phyloP scores from a whole-genome alignment of 2,888 invertebrate genomes.

The Clusia tigrina region DNA sequence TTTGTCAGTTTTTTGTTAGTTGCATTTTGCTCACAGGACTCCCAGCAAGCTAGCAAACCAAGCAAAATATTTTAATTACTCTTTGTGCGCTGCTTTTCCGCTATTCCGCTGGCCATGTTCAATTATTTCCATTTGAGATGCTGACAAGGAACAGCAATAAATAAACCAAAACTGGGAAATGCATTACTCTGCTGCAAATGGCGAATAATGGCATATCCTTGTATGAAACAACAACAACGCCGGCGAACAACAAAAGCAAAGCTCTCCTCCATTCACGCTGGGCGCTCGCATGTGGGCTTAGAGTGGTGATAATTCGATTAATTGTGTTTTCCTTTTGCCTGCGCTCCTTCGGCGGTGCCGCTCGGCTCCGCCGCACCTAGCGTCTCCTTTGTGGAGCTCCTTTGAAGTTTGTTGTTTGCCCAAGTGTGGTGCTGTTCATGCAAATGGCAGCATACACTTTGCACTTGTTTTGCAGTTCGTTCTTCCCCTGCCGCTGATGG shows the following conservation, averaged over 20 bases:
- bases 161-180: neutral
- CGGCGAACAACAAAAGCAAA: conserved; percentile 16
- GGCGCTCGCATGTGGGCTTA: neutral
- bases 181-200: neutral
- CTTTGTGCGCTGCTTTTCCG: conserved; percentile 1
- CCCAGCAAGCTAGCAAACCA: neutral
- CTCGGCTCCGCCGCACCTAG: neutral
- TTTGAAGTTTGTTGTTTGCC: neutral
- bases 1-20: no score
- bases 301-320: conserved; percentile 10
- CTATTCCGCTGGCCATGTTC: neutral
- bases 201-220: conserved; percentile 7
- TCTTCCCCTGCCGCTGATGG: neutral
- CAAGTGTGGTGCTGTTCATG: neutral
- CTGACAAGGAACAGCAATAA: neutral
- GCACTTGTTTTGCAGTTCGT: neutral
- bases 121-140: conserved; percentile 4
- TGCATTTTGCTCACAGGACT: no score
- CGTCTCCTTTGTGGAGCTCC: neutral
- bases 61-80: conserved; percentile 7
- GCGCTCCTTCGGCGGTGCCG: neutral
- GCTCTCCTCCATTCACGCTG: neutral
- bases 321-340: neutral
- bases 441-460: conserved; percentile 2
- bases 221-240: conserved; percentile 19